A percentile compares a stretch with the other conserved stretches of the same genome.
phyloP scores from a whole-genome alignment of 2,113 vertebrate species.

The Ochotona curzoniae region DNA sequence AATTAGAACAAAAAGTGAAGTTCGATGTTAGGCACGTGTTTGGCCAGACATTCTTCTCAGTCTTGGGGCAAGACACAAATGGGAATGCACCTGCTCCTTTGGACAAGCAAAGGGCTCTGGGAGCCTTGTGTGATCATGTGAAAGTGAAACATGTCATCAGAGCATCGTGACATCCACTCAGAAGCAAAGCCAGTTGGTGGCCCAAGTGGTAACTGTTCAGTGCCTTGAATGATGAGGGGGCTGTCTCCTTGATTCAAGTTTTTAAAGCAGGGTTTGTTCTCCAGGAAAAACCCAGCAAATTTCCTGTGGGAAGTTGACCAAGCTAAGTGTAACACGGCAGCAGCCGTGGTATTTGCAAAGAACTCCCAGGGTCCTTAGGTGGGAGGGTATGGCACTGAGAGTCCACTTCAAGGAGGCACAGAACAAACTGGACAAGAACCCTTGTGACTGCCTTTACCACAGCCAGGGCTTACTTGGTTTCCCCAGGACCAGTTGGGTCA shows the following conservation, averaged over 20 bases:
- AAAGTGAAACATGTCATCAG: not conserved
- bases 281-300: rapidly evolving
- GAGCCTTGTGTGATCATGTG: not conserved
- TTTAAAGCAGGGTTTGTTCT: not conserved
- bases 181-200: not conserved
- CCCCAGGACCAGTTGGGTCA: rapidly evolving
- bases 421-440: not conserved
- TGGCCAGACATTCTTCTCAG: not conserved
- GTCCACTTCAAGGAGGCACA: not conserved
- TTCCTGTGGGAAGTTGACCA: rapidly evolving
- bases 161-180: not conserved
- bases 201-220: too few species aligned
- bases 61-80: not conserved
- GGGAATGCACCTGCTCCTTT: not conserved
- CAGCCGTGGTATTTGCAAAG: not conserved
- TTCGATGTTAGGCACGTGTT: not conserved
- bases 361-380: not conserved
- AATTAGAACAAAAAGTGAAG: not conserved
- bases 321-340: not conserved
- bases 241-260: not conserved
- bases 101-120: not conserved
- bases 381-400: too few species aligned
- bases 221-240: too few species aligned
- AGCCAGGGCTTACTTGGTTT: not conserved
- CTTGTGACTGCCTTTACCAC: not conserved